Percentiles rank a stretch among this genome's conserved stretches.
Conservation (phyloP, 2,797 vertebrate species). For the Phylloscopus collybita region DNA sequence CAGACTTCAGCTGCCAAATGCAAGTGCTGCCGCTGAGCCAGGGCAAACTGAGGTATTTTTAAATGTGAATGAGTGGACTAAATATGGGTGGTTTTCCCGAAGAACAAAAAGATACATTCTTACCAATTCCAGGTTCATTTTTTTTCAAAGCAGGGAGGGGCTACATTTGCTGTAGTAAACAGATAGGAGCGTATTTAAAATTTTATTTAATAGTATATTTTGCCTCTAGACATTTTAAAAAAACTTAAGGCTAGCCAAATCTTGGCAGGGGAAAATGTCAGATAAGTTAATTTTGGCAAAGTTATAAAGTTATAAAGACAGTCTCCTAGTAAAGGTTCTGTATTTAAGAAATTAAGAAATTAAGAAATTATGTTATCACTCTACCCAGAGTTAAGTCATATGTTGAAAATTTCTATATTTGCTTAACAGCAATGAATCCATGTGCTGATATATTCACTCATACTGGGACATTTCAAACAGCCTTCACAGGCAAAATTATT, state of each 20-base stretch:
- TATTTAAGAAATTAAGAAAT: neutral
- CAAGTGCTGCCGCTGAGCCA: neutral
- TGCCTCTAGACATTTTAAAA: neutral
- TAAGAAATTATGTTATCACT: neutral
- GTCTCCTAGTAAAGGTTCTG: neutral
- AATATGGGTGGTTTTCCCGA: neutral
- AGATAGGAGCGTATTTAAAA: neutral
- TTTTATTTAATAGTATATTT: neutral
- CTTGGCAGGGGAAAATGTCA: slow-evolving; percentile 14
- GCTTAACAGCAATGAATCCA: neutral
- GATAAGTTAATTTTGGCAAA: slow-evolving; percentile 5
- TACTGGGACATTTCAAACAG: neutral
- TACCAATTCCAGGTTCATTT: neutral
- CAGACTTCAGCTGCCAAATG: slow-evolving; percentile 41
- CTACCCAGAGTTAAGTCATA: neutral
- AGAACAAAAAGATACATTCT: neutral
- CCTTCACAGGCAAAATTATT: neutral
- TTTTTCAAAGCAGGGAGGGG: neutral
- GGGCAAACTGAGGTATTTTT: slow-evolving; percentile 34
- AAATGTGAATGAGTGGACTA: neutral
- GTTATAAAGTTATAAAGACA: neutral
- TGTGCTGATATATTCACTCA: neutral
- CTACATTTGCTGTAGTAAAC: neutral
- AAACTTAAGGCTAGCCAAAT: neutral
- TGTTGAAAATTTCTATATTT: neutral